Base-by-base conservation (phyloP, 2,888 invertebrate genomes). In the Sinhomidia bicolor region DNA sequence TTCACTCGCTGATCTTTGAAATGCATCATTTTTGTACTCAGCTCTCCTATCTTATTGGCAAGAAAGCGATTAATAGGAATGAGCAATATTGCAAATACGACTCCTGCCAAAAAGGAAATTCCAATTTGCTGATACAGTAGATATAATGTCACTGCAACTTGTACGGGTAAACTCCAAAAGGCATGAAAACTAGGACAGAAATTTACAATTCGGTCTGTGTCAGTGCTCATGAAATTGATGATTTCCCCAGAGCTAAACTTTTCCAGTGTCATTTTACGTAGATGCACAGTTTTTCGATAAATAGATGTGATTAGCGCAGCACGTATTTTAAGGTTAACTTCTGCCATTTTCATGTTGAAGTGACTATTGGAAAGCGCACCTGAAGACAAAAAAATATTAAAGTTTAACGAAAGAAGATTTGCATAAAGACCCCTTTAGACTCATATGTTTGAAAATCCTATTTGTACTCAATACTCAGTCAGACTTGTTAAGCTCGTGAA, bases 141-240 rank as follows among this genome's bases (percentile, higher is more conserved):
- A 76, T 91, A 92, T 12, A 90, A 86, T 26, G 91, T 85, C 17
- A 89, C 62, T n/a, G 57, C 91, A 57, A 88, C 90, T 57, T 90
- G 90, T 20, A 85, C 85, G 1, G 90, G 90, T 23, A 90, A 74
- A 83, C 98, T 99, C 99, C 99, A 99, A 92, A 99, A 95, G 5
- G 97, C 96, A 94, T 99, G 99, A 93, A 99, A 99, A 94, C 98
- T 98, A 1, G 98, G 96, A 94, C 98, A 98, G 26, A 99, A 97
- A 94, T 99, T 99, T 0, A 98, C 97, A 91, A 99, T 97, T 92
- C 99, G 95, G 93, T 99, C 98, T 0, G 97, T 97, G 93, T 99
- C 99, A 0, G 98, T 98, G 41, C 98, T 99, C 97, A 99, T 98
- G 92, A 98, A 97, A 94, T 99, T 99, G 0, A 99, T 95, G 86